phyloP scores from a whole-genome alignment of 1,140 invertebrate species.

The Hesperophylax magnus region DNA sequence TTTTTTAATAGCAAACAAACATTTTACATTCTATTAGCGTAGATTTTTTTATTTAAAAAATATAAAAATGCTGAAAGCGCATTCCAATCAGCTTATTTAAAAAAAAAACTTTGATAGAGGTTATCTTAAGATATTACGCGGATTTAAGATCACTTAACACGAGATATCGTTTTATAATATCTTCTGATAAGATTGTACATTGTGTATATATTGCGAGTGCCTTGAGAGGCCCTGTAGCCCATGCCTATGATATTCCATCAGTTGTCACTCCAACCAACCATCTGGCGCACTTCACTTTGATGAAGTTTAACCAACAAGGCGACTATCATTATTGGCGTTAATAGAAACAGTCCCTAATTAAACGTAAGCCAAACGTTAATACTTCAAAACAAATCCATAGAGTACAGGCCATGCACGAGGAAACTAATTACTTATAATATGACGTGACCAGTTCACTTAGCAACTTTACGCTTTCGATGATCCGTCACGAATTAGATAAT shows the following conservation, averaged over 20 bases:
- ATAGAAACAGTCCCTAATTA: conserved; percentile 23
- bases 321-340: conserved; percentile 4
- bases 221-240: not conserved
- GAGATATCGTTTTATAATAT: no score
- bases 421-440: not conserved
- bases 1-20: no score
- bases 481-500: conserved; percentile 26
- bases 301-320: conserved; percentile 12
- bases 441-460: conserved; percentile 12
- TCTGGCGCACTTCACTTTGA: conserved; percentile 26
- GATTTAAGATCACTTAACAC: no score
- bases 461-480: conserved; percentile 15
- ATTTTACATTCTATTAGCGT: no score
- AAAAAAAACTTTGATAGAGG: no score
- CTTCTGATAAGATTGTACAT: no score
- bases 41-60: no score
- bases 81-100: no score
- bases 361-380: conserved; percentile 1
- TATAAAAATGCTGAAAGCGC: no score
- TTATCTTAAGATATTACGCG: no score
- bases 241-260: not conserved
- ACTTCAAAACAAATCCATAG: conserved; percentile 23
- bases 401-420: not conserved
- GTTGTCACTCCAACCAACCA: not conserved
- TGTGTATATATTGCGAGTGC: not conserved